A percentile compares a stretch with the other conserved stretches of the same genome.
Evolutionary conservation across 1,140 invertebrate genomes (phyloP).

Genomic region (Calycopis cecrops): DNA sequence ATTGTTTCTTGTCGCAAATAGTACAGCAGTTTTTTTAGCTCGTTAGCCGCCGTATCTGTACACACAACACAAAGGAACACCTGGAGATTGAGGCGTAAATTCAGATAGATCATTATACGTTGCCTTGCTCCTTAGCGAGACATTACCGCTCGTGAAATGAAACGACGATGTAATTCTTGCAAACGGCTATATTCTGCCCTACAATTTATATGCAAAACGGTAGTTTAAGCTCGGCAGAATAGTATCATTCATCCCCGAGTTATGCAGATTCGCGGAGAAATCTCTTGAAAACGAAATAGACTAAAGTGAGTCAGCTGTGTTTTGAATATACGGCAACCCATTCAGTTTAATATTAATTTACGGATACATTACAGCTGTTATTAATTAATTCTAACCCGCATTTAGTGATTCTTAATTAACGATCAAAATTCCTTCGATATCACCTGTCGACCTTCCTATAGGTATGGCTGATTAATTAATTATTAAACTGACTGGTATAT

Average conservation of each 20-base stretch:
- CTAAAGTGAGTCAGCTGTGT: conserved; percentile 26
- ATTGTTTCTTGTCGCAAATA: neutral
- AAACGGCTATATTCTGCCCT: conserved; percentile 28
- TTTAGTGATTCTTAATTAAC: no score
- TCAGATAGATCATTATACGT: conserved; percentile 24
- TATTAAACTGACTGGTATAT: no score
- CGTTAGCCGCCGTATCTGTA: neutral
- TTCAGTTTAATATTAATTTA: no score
- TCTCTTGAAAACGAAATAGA: conserved; percentile 31
- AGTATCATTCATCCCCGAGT: conserved; percentile 28
- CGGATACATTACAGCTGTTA: no score
- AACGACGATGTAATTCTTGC: conserved; percentile 27
- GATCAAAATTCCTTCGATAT: no score
- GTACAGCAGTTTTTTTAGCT: neutral
- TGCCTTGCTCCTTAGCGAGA: conserved; percentile 21
- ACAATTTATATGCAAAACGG: conserved; percentile 33
- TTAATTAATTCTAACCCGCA: no score
- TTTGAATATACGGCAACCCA: conserved; percentile 14
- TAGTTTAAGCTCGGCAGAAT: conserved; percentile 25
- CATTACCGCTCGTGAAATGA: conserved; percentile 26
- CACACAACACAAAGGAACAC: conserved; percentile 4
- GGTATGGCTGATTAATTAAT: no score
- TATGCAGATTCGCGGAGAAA: conserved; percentile 30
- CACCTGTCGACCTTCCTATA: no score
- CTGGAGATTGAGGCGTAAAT: conserved; percentile 23